These are phyloP conservation scores for Trematocara nigrifrons DNA, from an alignment of 2,113 vertebrate species.

Conservation along the genomic window DNA sequence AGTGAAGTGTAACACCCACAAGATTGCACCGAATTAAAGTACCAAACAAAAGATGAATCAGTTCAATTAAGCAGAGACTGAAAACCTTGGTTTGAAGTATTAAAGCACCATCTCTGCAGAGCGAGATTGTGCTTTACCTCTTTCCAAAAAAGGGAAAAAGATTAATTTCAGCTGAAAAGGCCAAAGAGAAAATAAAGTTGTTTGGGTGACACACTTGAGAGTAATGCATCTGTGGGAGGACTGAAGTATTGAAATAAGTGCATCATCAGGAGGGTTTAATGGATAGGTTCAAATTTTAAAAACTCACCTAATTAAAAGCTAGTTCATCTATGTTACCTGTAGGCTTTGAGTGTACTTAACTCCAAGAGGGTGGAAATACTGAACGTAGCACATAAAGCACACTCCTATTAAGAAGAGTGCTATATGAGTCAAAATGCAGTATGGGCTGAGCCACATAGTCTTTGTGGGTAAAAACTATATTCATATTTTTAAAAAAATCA, in stretches of 20 bases:
- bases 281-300: not conserved
- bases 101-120: not conserved
- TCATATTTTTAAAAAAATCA: not conserved
- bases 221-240: not conserved
- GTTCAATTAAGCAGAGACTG: not conserved
- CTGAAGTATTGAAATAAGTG: not conserved
- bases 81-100: not conserved
- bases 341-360: not conserved
- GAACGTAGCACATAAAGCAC: not conserved
- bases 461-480: not conserved
- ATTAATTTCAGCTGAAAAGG: not conserved
- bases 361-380: not conserved
- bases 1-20: not conserved
- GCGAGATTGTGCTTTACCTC: rapidly evolving
- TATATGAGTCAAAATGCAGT: not conserved
- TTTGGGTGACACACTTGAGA: not conserved
- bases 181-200: not conserved
- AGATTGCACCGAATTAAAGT: not conserved
- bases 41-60: not conserved
- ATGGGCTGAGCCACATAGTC: not conserved
- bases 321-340: not conserved
- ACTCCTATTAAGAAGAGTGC: not conserved
- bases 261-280: not conserved
- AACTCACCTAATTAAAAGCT: not conserved
- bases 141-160: not conserved